Evolutionary conservation across 2,113 vertebrate species (phyloP).

Genomic region (Callopanchax toddi): DNA sequence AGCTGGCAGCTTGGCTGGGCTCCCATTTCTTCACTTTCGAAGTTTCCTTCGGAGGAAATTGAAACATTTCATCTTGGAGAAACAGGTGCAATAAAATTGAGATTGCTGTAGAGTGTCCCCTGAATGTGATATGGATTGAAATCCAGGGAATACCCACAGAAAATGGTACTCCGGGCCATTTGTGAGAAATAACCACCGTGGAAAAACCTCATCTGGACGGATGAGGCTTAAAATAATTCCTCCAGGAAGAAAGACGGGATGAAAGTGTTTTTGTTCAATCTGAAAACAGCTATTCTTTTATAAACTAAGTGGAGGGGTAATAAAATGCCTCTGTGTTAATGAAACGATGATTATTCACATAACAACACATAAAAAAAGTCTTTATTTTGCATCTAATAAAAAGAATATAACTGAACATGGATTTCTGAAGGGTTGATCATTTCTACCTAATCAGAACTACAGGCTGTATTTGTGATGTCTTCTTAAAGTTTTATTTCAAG

Average conservation of each 20-base stretch:
- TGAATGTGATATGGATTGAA: conserved; percentile 65
- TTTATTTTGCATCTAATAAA: no score
- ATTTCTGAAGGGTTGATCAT: no score
- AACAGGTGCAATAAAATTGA: conserved; percentile 64
- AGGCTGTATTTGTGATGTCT: no score
- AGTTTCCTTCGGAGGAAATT: conserved; percentile 66
- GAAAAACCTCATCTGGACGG: conserved; percentile 33
- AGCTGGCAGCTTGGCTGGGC: conserved; percentile 34
- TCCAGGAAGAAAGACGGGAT: conserved; percentile 4
- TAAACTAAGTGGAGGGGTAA: no score
- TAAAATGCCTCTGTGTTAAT: no score
- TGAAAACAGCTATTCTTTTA: conserved; percentile 2
- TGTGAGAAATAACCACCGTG: conserved; percentile 34
- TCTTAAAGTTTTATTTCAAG: no score
- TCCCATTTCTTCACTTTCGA: conserved; percentile 41
- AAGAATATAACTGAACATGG: no score
- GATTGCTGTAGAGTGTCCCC: conserved; percentile 62
- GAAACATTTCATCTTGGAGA: conserved; percentile 74
- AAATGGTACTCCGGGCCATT: conserved; percentile 35
- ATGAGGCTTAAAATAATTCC: conserved; percentile 29
- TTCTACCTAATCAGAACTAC: no score
- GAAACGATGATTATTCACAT: no score
- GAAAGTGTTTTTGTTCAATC: conserved; percentile 6
- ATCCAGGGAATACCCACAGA: conserved; percentile 41
- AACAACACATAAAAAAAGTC: no score